phyloP scores from a whole-genome alignment of 2,888 invertebrate genomes.

The Folsomia candida region DNA sequence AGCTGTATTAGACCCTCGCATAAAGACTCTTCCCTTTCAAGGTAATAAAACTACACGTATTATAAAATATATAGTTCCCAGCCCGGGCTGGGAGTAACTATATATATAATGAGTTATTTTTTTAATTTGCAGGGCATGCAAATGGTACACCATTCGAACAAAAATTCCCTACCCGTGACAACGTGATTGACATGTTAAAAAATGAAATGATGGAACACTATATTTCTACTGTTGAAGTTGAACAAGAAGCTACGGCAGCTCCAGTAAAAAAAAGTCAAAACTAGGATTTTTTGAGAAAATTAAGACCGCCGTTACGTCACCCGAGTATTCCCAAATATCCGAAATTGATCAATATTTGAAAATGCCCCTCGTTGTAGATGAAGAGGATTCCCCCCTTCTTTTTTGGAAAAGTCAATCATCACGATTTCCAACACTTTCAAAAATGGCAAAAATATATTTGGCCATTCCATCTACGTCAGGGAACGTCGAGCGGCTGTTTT shows the following conservation, averaged over 20 bases:
- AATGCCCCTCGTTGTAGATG: not conserved
- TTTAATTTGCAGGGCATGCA: not conserved
- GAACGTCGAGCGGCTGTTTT: not conserved
- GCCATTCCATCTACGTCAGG: not conserved
- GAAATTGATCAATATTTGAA: not conserved
- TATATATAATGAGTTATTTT: not conserved
- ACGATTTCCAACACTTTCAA: not conserved
- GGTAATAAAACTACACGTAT: not conserved
- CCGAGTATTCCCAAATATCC: not conserved
- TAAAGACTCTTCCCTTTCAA: not conserved
- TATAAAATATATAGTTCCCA: not conserved
- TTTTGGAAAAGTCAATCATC: not conserved
- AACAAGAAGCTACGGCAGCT: not conserved
- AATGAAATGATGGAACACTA: no score
- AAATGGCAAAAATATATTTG: not conserved
- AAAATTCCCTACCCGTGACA: not conserved
- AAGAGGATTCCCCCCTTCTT: not conserved
- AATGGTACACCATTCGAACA: not conserved
- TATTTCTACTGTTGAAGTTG: no score
- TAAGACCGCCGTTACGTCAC: not conserved
- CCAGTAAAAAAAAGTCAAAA: not conserved
- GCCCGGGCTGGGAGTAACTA: not conserved
- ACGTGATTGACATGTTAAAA: not conserved
- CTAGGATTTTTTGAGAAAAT: not conserved
- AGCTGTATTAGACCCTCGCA: not conserved